These are phyloP conservation scores for Furnarius figulus DNA, from an alignment of 2,113 vertebrate species.

Conservation along the genomic window DNA sequence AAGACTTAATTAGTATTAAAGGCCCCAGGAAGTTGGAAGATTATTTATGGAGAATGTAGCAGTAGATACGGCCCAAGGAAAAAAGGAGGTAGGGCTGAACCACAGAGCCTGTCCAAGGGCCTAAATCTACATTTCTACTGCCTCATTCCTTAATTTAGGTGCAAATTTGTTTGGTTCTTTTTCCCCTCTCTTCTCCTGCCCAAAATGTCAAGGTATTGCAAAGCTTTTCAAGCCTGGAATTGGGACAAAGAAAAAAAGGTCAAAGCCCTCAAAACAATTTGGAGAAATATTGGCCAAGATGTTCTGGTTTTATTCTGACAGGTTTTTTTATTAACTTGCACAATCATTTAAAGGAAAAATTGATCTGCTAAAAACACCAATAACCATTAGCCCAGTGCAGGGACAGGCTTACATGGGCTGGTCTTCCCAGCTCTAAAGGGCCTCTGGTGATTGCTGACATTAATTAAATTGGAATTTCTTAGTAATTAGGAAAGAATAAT, in stretches of 20 bases:
- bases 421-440: neutral
- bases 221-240: neutral
- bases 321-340: slow-evolving; percentile 10
- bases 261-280: slow-evolving; percentile 15
- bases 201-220: neutral
- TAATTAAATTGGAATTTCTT: neutral
- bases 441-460: neutral
- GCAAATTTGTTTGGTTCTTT: neutral
- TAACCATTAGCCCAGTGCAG: neutral
- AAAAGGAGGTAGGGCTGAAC: neutral
- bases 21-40: slow-evolving; percentile 1
- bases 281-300: neutral
- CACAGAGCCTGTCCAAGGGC: neutral
- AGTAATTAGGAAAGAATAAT: neutral
- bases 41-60: neutral
- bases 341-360: slow-evolving; percentile 17
- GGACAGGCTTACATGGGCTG: neutral
- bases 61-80: neutral
- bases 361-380: neutral
- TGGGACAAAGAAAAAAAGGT: neutral
- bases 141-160: neutral
- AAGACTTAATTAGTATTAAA: slow-evolving; percentile 50
- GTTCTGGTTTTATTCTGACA: neutral
- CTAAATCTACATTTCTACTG: slow-evolving; percentile 9
- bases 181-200: neutral